Percentiles rank a stretch among this genome's conserved stretches.
Conservation (phyloP, 2,888 invertebrate species). For the Laothoe populi region DNA sequence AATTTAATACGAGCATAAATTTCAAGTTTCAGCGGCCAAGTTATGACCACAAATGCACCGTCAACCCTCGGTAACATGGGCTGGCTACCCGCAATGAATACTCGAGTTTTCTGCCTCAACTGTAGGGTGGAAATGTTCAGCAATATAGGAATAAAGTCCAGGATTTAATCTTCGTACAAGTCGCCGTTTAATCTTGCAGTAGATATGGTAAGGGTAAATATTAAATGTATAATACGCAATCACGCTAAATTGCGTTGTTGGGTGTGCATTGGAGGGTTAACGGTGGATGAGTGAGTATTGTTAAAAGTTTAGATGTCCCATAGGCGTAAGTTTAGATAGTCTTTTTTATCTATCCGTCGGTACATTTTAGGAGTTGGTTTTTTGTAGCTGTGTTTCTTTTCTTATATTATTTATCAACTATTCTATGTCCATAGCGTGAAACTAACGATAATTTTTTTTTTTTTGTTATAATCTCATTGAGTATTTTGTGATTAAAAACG, state of each 20-base stretch:
- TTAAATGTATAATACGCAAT: constrained; percentile 77
- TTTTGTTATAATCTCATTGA: no score
- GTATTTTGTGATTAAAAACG: no score
- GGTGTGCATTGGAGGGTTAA: constrained; percentile 40
- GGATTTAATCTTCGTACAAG: constrained; percentile 81
- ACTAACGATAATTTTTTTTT: no score
- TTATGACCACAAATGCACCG: constrained; percentile 46
- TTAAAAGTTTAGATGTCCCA: constrained; percentile 26
- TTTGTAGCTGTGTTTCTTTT: no score
- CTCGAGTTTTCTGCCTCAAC: constrained; percentile 77
- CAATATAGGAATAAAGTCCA: constrained; percentile 81
- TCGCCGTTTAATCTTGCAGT: constrained; percentile 79
- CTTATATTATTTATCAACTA: no score
- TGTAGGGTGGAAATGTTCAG: constrained; percentile 73
- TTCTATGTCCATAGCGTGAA: no score
- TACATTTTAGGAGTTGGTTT: neutral
- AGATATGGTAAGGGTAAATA: constrained; percentile 79
- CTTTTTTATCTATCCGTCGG: neutral
- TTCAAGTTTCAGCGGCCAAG: constrained; percentile 33
- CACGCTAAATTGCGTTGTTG: constrained; percentile 72
- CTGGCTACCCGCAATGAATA: constrained; percentile 80
- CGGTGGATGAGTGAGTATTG: constrained; percentile 5
- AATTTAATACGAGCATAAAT: constrained; percentile 22
- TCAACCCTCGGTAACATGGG: constrained; percentile 63
- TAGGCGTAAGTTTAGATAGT: constrained; percentile 2